Evolutionary conservation across 1,140 invertebrate genomes (phyloP).

Genomic region (Bactericera cockerelli): DNA sequence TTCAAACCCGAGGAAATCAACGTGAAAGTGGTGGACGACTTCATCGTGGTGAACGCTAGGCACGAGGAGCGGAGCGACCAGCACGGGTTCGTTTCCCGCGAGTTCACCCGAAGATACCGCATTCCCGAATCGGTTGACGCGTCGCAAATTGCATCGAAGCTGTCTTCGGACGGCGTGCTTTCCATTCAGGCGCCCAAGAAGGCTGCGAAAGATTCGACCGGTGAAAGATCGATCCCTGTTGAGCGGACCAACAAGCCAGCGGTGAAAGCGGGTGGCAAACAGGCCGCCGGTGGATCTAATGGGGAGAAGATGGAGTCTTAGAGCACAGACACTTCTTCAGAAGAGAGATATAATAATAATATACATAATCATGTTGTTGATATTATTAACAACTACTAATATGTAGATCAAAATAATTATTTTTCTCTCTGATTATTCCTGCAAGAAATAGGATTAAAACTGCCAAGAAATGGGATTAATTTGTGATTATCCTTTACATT

Average conservation of each 20-base stretch:
- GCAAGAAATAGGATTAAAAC: too few relatives aligned
- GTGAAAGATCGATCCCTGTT: conserved; percentile 8
- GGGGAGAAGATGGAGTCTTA: conserved; percentile 14
- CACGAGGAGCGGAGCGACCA: conserved; percentile 48
- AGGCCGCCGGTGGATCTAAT: neutral
- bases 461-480: too few relatives aligned
- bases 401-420: too few relatives aligned
- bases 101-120: conserved; percentile 45
- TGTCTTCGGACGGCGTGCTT: conserved; percentile 46
- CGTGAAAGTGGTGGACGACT: conserved; percentile 53
- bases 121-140: conserved; percentile 42
- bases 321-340: too few relatives aligned
- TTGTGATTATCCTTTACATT: too few relatives aligned
- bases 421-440: too few relatives aligned
- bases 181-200: conserved; percentile 28
- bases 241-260: conserved; percentile 12
- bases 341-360: too few relatives aligned
- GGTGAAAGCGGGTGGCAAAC: neutral
- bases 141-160: conserved; percentile 38
- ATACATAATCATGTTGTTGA: too few relatives aligned
- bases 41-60: conserved; percentile 47
- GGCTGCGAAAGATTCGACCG: neutral
- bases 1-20: conserved; percentile 65
- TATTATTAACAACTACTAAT: too few relatives aligned
- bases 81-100: conserved; percentile 41